phyloP scores from a whole-genome alignment of 2,888 invertebrate species.

The Epinotia demarniana region DNA sequence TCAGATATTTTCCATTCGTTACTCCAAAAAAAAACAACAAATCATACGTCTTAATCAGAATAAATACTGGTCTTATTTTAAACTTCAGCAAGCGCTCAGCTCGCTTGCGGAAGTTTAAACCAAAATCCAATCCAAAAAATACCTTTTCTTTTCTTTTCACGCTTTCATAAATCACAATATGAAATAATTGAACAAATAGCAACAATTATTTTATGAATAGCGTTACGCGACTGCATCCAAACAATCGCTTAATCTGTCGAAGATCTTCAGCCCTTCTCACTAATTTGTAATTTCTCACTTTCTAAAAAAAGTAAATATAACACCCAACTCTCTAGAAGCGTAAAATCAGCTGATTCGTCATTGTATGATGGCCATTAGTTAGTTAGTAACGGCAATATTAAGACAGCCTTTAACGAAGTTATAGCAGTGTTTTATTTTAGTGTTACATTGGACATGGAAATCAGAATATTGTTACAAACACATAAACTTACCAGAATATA shows the following conservation, averaged over 20 bases:
- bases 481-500: not conserved
- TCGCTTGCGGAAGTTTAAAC: too few relatives aligned
- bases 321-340: constrained; percentile 41
- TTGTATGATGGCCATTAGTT: constrained; percentile 10
- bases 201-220: not conserved
- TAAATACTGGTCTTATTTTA: not conserved
- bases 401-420: not conserved
- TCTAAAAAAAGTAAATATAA: constrained; percentile 38
- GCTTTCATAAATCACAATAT: constrained; percentile 19
- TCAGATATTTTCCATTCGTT: too few relatives aligned
- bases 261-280: constrained; percentile 21
- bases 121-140: not conserved
- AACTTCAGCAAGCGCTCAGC: too few relatives aligned
- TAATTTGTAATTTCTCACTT: constrained; percentile 37
- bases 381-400: constrained; percentile 6
- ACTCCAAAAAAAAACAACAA: too few relatives aligned
- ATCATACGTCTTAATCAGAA: too few relatives aligned
- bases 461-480: not conserved
- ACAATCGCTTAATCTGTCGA: constrained; percentile 23
- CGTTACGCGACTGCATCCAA: not conserved
- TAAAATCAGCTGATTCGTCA: constrained; percentile 34
- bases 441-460: not conserved
- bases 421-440: not conserved
- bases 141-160: constrained; percentile 1
- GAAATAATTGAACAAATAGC: constrained; percentile 6